A percentile compares a stretch with the other conserved stretches of the same genome.
phyloP scores from a whole-genome alignment of 2,113 vertebrate genomes.

The Platichthys stellatus region DNA sequence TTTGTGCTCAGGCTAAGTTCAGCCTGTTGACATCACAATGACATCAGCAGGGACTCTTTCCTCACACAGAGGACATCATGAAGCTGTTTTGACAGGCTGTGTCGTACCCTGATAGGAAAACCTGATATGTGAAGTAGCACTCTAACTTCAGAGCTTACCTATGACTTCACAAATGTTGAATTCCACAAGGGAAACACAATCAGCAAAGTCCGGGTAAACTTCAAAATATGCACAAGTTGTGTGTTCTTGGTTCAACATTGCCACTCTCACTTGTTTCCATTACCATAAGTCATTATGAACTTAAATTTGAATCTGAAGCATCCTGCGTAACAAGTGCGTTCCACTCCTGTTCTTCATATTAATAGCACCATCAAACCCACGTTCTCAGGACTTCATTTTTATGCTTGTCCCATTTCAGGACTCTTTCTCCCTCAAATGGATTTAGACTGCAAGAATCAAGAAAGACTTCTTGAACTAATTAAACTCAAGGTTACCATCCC shows the following conservation, averaged over 20 bases:
- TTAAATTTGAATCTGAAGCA: conserved; percentile 33
- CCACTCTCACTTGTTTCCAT: conserved; percentile 54
- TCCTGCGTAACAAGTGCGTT: conserved; percentile 43
- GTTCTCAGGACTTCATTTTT: conserved; percentile 36
- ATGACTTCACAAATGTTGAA: neutral
- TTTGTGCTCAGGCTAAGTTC: too few species aligned
- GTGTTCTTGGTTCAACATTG: conserved; percentile 55
- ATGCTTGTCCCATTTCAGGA: conserved; percentile 39
- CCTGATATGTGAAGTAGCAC: too few species aligned
- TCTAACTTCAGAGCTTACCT: conserved; percentile 14
- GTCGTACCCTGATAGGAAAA: neutral
- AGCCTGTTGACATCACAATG: neutral
- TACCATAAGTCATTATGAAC: conserved; percentile 70
- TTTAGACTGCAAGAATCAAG: conserved; percentile 47
- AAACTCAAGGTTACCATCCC: conserved; percentile 54
- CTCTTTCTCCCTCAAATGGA: conserved; percentile 39
- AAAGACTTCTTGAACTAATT: conserved; percentile 63
- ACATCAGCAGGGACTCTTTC: neutral
- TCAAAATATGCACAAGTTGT: conserved; percentile 37
- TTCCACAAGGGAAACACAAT: conserved; percentile 21
- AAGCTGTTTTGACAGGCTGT: neutral
- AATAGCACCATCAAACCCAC: conserved; percentile 18
- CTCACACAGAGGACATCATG: neutral
- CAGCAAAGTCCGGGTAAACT: conserved; percentile 11
- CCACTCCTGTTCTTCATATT: conserved; percentile 41